These are phyloP conservation scores for Chloroceryle amazona DNA, from an alignment of 2,797 vertebrate genomes.

Conservation along the genomic window DNA sequence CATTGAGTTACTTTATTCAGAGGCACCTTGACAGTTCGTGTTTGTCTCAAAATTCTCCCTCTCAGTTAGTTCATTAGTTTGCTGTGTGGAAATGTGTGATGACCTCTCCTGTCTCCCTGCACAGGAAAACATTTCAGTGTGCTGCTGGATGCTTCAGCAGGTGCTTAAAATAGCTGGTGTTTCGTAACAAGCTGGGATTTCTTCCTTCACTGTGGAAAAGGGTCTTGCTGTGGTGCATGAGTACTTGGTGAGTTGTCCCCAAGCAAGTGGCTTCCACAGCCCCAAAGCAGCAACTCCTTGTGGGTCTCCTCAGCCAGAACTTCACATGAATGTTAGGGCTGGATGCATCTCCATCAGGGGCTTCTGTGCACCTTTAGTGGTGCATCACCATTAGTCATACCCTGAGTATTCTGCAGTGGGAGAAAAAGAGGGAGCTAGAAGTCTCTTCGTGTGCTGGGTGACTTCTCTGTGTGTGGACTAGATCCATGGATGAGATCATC, in stretches of 20 bases:
- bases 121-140: neutral
- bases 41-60: neutral
- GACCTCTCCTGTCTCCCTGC: neutral
- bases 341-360: neutral
- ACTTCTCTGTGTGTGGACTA: neutral
- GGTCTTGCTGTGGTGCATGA: neutral
- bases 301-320: neutral
- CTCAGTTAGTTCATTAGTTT: neutral
- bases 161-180: conserved; percentile 51
- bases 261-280: neutral
- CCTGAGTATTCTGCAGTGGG: neutral
- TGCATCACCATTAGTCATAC: neutral
- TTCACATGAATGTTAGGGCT: neutral
- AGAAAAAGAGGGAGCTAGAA: neutral
- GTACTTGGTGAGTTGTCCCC: neutral
- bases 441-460: neutral
- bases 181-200: conserved; percentile 40
- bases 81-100: neutral
- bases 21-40: neutral
- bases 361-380: neutral
- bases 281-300: neutral
- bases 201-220: neutral
- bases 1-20: neutral
- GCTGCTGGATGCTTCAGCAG: conserved; percentile 26
- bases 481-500: neutral